Percentiles rank a stretch among this genome's conserved stretches.
These are phyloP conservation scores for Aporrectodea caliginosa DNA, from an alignment of 1,140 invertebrate species.

Conservation along the genomic window DNA sequence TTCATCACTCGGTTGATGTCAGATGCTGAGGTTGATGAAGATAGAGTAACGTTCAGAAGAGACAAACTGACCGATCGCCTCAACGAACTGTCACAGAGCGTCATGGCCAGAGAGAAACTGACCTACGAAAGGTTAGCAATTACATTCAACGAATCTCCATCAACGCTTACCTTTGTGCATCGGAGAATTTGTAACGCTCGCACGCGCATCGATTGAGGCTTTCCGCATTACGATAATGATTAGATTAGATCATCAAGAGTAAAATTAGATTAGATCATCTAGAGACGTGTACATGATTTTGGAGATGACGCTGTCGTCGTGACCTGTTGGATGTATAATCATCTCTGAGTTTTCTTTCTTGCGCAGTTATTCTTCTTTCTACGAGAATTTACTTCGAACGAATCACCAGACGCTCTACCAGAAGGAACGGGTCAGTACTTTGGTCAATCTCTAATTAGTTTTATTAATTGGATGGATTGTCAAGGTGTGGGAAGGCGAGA, in stretches of 20 bases:
- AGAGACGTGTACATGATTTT: too few relatives aligned
- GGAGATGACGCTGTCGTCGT: too few relatives aligned
- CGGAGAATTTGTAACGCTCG: too few relatives aligned
- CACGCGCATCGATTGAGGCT: too few relatives aligned
- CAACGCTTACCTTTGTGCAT: too few relatives aligned
- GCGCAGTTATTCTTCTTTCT: slow-evolving; percentile 53
- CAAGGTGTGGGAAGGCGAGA: too few relatives aligned
- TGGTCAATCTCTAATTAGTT: too few relatives aligned
- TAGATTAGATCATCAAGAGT: too few relatives aligned
- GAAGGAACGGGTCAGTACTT: slow-evolving; percentile 46
- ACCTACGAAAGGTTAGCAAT: background rate
- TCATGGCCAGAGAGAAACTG: background rate
- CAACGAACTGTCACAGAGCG: background rate
- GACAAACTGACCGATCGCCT: background rate
- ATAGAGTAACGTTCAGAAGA: slow-evolving; percentile 14
- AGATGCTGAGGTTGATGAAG: slow-evolving; percentile 38
- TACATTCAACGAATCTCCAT: too few relatives aligned
- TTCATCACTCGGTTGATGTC: slow-evolving; percentile 46
- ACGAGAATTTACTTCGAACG: slow-evolving; percentile 50
- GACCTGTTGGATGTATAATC: background rate
- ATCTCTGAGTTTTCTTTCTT: slow-evolving; percentile 7
- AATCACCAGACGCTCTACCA: slow-evolving; percentile 52
- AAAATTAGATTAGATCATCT: too few relatives aligned
- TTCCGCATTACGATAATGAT: too few relatives aligned
- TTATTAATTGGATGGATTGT: too few relatives aligned